A percentile compares a stretch with the other conserved stretches of the same genome.
Conservation (phyloP, 2,797 vertebrate genomes). For the Crypturellus tataupa region DNA sequence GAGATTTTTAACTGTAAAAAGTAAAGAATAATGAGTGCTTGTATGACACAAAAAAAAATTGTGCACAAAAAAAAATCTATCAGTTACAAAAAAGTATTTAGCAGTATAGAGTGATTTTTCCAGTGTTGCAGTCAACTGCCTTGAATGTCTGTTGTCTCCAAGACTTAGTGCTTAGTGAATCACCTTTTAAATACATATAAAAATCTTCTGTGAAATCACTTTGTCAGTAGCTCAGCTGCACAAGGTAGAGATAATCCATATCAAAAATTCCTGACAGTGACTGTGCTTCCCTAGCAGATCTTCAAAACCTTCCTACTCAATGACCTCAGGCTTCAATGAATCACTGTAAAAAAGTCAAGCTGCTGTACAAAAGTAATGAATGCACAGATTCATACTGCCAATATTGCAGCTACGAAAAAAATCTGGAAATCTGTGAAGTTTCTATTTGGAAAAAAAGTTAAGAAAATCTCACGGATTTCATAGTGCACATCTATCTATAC, state of each 20-base stretch:
- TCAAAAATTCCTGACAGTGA: constrained; percentile 68
- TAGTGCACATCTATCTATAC: neutral
- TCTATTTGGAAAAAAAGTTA: constrained; percentile 24
- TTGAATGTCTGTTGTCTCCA: constrained; percentile 50
- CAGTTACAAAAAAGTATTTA: constrained; percentile 52
- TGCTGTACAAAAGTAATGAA: constrained; percentile 52
- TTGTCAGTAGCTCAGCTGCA: constrained; percentile 56
- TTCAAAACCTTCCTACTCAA: constrained; percentile 60
- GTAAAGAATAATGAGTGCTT: constrained; percentile 42
- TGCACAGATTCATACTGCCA: constrained; percentile 36
- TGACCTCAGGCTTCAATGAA: constrained; percentile 64
- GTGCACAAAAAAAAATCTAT: constrained; percentile 3
- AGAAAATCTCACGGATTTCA: constrained; percentile 32
- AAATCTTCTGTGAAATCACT: constrained; percentile 66
- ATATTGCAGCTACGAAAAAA: constrained; percentile 2
- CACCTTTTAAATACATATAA: constrained; percentile 66
- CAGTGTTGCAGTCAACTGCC: constrained; percentile 22
- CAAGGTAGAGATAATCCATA: constrained; percentile 58
- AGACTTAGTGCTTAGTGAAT: constrained; percentile 59
- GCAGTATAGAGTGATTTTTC: constrained; percentile 29
- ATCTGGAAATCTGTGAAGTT: constrained; percentile 38
- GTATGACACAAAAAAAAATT: constrained; percentile 47
- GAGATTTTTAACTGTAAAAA: constrained; percentile 52
- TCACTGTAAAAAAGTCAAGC: constrained; percentile 49
- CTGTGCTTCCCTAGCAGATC: constrained; percentile 24